These are phyloP conservation scores for Drosophila bunnanda DNA, from an alignment of 2,888 invertebrate genomes.

Conservation along the genomic window DNA sequence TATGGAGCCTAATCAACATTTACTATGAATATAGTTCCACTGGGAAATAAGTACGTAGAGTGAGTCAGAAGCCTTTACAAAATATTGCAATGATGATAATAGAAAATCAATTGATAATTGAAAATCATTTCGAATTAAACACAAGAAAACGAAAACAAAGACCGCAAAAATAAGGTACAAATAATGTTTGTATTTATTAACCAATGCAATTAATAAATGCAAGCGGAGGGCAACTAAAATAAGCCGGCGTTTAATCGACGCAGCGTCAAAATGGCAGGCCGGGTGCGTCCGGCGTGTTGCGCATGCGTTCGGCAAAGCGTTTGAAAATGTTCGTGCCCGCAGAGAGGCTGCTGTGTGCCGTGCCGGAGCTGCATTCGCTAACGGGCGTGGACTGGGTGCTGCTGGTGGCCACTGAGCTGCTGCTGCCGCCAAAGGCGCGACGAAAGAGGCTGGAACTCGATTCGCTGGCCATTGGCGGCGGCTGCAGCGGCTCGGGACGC, in stretches of 20 bases:
- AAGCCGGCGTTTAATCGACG: background rate
- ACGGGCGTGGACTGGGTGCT: slow-evolving; percentile 45
- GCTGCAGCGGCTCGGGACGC: slow-evolving; percentile 53
- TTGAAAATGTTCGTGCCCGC: slow-evolving; percentile 84
- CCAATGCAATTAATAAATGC: slow-evolving; percentile 68
- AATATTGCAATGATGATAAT: background rate
- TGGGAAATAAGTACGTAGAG: no score
- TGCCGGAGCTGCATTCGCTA: slow-evolving; percentile 37
- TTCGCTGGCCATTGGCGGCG: slow-evolving; percentile 45
- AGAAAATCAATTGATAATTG: no score
- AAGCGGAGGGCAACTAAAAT: slow-evolving; percentile 49
- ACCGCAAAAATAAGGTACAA: slow-evolving; percentile 47
- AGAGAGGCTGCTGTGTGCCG: slow-evolving; percentile 73
- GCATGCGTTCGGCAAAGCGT: slow-evolving; percentile 83
- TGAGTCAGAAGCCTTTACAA: background rate
- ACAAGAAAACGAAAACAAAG: slow-evolving; percentile 45
- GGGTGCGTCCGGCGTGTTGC: slow-evolving; percentile 52
- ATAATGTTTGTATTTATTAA: slow-evolving; percentile 65
- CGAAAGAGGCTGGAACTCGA: slow-evolving; percentile 69
- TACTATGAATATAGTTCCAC: background rate
- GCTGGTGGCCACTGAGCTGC: slow-evolving; percentile 41
- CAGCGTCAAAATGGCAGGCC: slow-evolving; percentile 27
- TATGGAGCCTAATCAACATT: background rate
- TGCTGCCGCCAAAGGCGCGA: slow-evolving; percentile 69
- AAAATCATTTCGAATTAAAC: background rate